A percentile compares a stretch with the other conserved stretches of the same genome.
Conservation (phyloP, 2,888 invertebrate species). For the Cheiracanthium punctorium region DNA sequence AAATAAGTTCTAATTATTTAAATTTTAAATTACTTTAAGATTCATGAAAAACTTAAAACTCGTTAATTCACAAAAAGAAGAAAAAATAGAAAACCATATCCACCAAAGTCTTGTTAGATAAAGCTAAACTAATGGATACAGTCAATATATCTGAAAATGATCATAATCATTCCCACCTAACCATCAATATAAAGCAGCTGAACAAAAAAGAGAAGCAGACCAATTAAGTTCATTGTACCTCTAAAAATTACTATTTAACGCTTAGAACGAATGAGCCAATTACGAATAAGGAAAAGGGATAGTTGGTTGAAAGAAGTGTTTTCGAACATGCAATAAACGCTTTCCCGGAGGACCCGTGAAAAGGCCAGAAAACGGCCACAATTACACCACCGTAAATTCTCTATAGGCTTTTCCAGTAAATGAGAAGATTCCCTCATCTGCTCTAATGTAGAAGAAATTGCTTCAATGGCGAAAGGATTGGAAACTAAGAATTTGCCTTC, state of each 20-base stretch:
- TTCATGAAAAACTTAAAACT: too few relatives aligned
- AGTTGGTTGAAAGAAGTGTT: background rate
- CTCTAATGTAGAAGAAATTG: conserved; percentile 28
- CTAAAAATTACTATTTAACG: background rate
- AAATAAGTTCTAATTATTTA: too few relatives aligned
- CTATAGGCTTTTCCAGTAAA: conserved; percentile 39
- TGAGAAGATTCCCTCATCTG: conserved; percentile 50
- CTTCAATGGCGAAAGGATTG: background rate
- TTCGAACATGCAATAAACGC: conserved; percentile 9
- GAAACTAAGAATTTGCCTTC: background rate
- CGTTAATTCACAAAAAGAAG: too few relatives aligned
- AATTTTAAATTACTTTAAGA: too few relatives aligned
- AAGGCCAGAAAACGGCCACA: conserved; percentile 49
- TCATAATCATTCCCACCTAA: too few relatives aligned
- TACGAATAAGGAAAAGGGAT: conserved; percentile 6
- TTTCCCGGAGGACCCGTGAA: conserved; percentile 4
- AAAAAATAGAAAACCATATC: too few relatives aligned
- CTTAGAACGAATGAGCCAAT: conserved; percentile 1
- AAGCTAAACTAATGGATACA: too few relatives aligned
- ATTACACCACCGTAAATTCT: conserved; percentile 58
- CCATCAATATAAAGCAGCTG: too few relatives aligned
- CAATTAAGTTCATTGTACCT: too few relatives aligned
- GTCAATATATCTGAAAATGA: too few relatives aligned
- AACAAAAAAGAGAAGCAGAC: too few relatives aligned
- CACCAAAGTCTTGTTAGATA: too few relatives aligned